Evolutionary conservation across 2,888 invertebrate genomes (phyloP).

Genomic region (Syritta pipiens): DNA sequence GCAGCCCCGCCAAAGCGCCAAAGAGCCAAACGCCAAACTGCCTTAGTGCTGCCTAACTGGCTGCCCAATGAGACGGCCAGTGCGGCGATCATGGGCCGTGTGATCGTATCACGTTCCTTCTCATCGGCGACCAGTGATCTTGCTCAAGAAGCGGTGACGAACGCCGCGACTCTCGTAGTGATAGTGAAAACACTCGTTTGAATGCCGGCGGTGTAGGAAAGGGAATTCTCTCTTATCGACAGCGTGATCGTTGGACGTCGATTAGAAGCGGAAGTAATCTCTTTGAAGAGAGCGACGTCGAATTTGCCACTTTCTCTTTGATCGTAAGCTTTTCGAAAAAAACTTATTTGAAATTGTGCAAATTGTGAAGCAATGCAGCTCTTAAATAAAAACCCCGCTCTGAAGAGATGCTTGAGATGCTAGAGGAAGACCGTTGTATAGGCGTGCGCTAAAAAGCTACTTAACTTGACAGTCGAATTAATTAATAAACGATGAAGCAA

Average conservation of each 20-base stretch:
- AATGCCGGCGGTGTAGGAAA: neutral
- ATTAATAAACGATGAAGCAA: no score
- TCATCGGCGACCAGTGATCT: no score
- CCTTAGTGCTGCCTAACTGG: neutral
- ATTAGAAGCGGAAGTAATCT: constrained; percentile 12
- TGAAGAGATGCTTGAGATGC: no score
- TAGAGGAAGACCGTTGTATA: no score
- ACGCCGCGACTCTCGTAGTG: neutral
- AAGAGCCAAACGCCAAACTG: no score
- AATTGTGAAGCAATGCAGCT: no score
- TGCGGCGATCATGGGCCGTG: neutral
- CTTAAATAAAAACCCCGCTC: no score
- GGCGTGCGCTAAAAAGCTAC: no score
- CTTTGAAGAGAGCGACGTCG: constrained; percentile 3
- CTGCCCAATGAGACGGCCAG: neutral
- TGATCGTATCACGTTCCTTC: constrained; percentile 1
- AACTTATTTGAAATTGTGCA: neutral
- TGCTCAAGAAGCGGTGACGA: constrained; percentile 6
- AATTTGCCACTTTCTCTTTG: neutral
- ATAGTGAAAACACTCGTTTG: constrained; percentile 26
- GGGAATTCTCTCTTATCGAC: constrained; percentile 18
- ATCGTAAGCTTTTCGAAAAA: constrained; percentile 12
- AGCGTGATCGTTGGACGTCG: neutral
- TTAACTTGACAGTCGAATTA: no score
- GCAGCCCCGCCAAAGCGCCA: no score